Evolutionary conservation across 2,888 invertebrate genomes (phyloP), one percentile per base, ranked within the genome.

Genomic region (Tenthredo mesomela): DNA sequence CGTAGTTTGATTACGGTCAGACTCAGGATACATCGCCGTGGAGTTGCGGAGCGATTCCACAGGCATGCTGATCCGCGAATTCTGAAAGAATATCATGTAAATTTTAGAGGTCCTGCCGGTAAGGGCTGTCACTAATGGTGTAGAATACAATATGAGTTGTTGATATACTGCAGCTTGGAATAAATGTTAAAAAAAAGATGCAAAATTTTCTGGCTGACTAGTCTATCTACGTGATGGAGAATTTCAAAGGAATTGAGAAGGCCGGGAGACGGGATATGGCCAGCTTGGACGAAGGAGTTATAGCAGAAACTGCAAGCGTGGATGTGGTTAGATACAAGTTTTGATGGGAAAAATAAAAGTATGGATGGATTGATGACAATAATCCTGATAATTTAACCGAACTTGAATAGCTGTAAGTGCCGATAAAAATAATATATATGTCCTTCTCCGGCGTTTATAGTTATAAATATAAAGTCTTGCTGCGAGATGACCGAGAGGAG

Each of bases 401-500:
- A 54, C n/a, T 54, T 54, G 18, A 54, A n/a, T 54, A 6, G 54
- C 54, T 54, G n/a, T 54, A 54, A 54, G n/a, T 61, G 61, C 12
- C 12, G 25, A 29, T 61, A 12, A 21, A 25, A 25, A 18, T 70
- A 37, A 70, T 7, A 70, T 7, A 70, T 37, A 70, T 15, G 37
- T 37, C 7, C 37, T 7, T 18, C 18, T n/a, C 2, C n/a, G 18
- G 37, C 70, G 18, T 9, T 70, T 75, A 47, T 47, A 10, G 21
- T 25, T 75, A 25, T 47, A 75, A 21, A 21, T 10, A 58, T 21
- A 25, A 37, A 18, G 21, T 15, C 12, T n/a, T 18, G 58, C 15
- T 47, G 33, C n/a, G 37, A 37, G 58, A 58, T 58, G 58, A 78
- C 61, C 61, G 18, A 80, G 37, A 80, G 40, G 40, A 80, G 61